Evolutionary conservation across 1,140 invertebrate species (phyloP).

Genomic region (Solenopsis invicta): DNA sequence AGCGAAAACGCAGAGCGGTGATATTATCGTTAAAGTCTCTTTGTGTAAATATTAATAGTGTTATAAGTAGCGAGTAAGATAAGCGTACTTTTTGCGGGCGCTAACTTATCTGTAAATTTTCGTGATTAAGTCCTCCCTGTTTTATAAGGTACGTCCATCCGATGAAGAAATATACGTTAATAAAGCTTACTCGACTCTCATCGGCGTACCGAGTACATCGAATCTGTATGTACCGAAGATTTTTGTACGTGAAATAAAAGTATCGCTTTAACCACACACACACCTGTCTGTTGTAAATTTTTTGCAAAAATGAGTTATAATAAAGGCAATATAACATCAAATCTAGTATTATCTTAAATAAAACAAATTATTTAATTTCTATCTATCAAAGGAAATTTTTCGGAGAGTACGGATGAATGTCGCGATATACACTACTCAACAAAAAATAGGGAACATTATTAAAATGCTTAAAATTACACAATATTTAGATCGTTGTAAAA

Average conservation of each 20-base stretch:
- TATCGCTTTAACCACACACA: constrained; percentile 64
- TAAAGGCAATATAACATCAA: background rate
- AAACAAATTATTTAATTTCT: background rate
- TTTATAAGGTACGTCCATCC: background rate
- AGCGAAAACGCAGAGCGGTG: constrained; percentile 68
- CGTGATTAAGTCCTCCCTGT: background rate
- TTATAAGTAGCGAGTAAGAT: constrained; percentile 61
- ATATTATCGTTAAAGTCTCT: constrained; percentile 72
- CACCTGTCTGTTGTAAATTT: background rate
- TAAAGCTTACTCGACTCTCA: constrained; percentile 6
- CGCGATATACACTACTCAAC: background rate
- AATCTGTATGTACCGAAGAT: constrained; percentile 20
- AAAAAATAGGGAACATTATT: no score
- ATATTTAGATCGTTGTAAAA: no score
- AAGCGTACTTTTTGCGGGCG: constrained; percentile 33
- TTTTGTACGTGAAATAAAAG: constrained; percentile 68
- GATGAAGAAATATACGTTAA: background rate
- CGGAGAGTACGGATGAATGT: background rate
- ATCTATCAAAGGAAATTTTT: background rate
- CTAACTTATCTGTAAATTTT: constrained; percentile 62
- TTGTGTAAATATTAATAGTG: constrained; percentile 73
- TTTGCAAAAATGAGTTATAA: background rate
- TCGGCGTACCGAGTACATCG: background rate
- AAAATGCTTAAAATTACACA: no score
- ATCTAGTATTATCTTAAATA: background rate